These are phyloP conservation scores for Drosophila insularis DNA, from an alignment of 1,140 invertebrate species.

Conservation along the genomic window DNA sequence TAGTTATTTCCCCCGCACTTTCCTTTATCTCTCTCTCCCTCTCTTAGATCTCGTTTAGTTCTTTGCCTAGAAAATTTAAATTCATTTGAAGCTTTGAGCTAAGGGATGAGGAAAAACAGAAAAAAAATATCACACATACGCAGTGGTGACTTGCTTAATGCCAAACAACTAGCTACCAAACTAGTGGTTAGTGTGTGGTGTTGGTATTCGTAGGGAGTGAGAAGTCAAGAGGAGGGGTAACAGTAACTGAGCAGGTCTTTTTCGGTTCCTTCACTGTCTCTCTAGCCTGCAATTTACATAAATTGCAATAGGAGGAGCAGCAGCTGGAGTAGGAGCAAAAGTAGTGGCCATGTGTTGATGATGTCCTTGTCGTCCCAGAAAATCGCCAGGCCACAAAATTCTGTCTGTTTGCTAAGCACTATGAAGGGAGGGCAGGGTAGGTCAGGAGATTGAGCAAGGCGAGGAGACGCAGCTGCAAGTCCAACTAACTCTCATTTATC, in stretches of 20 bases:
- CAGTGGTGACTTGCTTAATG: constrained; percentile 60
- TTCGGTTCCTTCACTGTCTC: constrained; percentile 12
- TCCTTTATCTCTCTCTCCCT: constrained; percentile 19
- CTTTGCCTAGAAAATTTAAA: constrained; percentile 58
- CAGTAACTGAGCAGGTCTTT: neutral
- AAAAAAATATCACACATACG: constrained; percentile 45
- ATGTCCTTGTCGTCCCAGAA: constrained; percentile 50
- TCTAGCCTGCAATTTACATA: constrained; percentile 60
- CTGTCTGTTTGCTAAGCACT: constrained; percentile 5
- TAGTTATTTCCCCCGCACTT: neutral
- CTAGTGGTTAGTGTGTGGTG: neutral
- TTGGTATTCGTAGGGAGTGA: too few species aligned
- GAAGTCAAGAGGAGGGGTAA: neutral
- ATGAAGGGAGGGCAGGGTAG: too few species aligned
- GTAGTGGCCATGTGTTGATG: constrained; percentile 56
- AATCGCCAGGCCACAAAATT: constrained; percentile 13
- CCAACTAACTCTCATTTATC: constrained; percentile 57
- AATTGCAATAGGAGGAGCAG: constrained; percentile 50
- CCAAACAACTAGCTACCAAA: constrained; percentile 24
- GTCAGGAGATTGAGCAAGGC: too few species aligned
- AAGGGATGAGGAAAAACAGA: constrained; percentile 14
- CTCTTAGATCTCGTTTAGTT: neutral
- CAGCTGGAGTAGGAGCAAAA: constrained; percentile 19
- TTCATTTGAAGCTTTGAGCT: constrained; percentile 57
- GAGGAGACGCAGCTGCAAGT: constrained; percentile 18